Conservation (phyloP, 2,888 invertebrate genomes). For the Rhaphigaster nebulosa region DNA sequence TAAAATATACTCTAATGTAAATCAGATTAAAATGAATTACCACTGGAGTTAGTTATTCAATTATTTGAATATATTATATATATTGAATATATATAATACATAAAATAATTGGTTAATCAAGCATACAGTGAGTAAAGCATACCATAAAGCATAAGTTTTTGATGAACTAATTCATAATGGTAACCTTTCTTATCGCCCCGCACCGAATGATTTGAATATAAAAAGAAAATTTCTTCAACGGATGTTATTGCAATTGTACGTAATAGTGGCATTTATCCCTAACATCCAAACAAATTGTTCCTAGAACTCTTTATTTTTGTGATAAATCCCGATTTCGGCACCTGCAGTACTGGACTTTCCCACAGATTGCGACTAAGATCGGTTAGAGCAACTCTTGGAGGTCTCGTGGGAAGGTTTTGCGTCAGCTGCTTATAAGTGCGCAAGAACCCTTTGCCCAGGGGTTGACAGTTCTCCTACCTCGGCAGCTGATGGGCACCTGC, state of each 20-base stretch:
- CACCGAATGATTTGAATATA: neutral
- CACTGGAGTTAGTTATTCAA: no score
- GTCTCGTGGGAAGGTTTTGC: constrained; percentile 50
- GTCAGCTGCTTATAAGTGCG: constrained; percentile 19
- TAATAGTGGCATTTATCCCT: neutral
- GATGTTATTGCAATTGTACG: neutral
- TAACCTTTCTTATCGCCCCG: neutral
- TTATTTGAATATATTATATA: no score
- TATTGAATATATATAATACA: no score
- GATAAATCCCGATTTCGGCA: neutral
- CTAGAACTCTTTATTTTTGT: neutral
- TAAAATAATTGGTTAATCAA: no score
- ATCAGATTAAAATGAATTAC: no score
- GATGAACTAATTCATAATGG: neutral
- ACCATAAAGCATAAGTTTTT: no score
- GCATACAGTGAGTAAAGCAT: no score
- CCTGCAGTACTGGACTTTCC: constrained; percentile 32
- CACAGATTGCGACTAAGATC: constrained; percentile 37
- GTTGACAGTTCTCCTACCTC: constrained; percentile 9
- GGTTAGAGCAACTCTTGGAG: neutral
- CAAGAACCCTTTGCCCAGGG: constrained; percentile 40
- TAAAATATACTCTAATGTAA: no score
- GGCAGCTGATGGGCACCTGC: neutral
- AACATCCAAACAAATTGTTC: neutral
- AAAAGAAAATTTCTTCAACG: neutral